Conservation (phyloP, 2,797 vertebrate species). For the Miichthys miiuy region DNA sequence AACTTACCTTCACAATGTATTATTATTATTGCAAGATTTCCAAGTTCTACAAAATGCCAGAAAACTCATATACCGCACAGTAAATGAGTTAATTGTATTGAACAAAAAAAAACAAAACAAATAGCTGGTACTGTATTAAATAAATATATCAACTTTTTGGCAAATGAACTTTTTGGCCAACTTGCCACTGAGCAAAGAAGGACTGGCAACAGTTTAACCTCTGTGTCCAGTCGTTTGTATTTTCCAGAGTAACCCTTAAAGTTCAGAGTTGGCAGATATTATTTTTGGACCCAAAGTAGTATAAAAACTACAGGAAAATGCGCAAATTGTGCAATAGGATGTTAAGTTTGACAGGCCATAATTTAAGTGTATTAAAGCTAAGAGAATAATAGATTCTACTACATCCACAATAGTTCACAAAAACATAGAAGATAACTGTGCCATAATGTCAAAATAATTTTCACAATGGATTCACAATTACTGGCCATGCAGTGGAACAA, state of each 20-base stretch:
- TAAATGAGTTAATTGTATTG: background rate
- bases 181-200: background rate
- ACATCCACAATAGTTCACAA: background rate
- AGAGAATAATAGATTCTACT: background rate
- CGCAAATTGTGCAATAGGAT: background rate
- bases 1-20: background rate
- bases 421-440: background rate
- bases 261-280: background rate
- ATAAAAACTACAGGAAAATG: background rate
- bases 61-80: background rate
- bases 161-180: background rate
- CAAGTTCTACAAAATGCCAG: background rate
- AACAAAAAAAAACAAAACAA: background rate
- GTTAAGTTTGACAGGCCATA: background rate
- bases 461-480: background rate
- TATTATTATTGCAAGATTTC: background rate
- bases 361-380: background rate
- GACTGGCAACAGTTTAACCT: background rate
- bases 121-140: background rate
- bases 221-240: background rate
- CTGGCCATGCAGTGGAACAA: constrained; percentile 13
- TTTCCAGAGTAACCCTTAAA: background rate
- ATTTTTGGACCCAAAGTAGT: too few relatives aligned
- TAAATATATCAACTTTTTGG: background rate
- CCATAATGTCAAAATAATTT: too few relatives aligned